Conservation (phyloP, 2,888 invertebrate species). For the Vesta saturnalis region DNA sequence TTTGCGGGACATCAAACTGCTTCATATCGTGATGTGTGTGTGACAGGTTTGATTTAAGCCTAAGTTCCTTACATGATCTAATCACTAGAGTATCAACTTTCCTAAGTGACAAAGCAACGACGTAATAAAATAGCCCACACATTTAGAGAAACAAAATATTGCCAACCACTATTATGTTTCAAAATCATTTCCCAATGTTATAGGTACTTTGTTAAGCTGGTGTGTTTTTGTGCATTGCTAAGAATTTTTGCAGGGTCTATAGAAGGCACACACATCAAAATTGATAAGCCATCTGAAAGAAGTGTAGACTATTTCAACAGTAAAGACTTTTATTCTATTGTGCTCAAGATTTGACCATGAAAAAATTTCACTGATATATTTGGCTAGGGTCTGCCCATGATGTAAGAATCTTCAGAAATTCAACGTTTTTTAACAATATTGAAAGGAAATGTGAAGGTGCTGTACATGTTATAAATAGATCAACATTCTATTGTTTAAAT, state of each 20-base stretch:
- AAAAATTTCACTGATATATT: constrained; percentile 2
- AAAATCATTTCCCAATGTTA: not conserved
- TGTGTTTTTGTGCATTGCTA: constrained; percentile 3
- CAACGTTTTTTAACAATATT: too few relatives aligned
- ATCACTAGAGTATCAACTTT: too few relatives aligned
- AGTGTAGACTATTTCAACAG: not conserved
- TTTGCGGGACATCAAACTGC: too few relatives aligned
- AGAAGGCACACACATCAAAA: constrained; percentile 9
- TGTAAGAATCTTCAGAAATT: constrained; percentile 3
- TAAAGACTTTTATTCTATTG: constrained; percentile 10
- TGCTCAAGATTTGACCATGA: not conserved
- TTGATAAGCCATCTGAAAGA: constrained; percentile 10
- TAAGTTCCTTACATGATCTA: too few relatives aligned
- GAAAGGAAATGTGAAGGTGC: too few relatives aligned
- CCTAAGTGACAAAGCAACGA: too few relatives aligned
- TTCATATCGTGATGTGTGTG: too few relatives aligned
- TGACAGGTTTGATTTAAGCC: too few relatives aligned
- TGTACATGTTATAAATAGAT: too few relatives aligned
- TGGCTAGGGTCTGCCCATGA: not conserved
- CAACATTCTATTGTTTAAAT: too few relatives aligned
- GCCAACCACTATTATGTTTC: constrained; percentile 5
- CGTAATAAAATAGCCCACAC: constrained; percentile 3
- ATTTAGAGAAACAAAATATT: not conserved
- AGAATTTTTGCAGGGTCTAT: constrained; percentile 5
- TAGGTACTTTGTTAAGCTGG: constrained; percentile 3